phyloP scores from a whole-genome alignment of 2,797 vertebrate species.

The Liasis olivaceus region DNA sequence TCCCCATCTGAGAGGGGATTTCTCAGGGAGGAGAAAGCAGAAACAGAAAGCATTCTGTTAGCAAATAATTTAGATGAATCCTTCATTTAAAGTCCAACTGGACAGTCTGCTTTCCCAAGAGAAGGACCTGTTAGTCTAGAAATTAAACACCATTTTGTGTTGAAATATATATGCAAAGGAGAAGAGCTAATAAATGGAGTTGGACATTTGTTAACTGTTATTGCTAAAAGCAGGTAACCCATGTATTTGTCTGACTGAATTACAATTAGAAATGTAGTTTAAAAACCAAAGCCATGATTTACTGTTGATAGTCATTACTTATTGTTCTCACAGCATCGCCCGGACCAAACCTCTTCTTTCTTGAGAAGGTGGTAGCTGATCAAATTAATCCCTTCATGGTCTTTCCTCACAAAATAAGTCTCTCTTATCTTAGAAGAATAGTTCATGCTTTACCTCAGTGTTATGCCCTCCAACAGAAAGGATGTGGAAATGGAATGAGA shows the following conservation, averaged over 20 bases:
- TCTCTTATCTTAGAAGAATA: neutral
- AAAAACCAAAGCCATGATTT: neutral
- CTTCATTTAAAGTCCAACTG: neutral
- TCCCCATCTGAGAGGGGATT: neutral
- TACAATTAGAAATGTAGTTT: neutral
- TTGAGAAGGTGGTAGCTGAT: neutral
- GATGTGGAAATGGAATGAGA: neutral
- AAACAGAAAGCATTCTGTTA: neutral
- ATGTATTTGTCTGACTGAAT: neutral
- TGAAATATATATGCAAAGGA: neutral
- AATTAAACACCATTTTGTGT: neutral
- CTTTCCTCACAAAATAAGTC: neutral
- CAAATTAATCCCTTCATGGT: neutral
- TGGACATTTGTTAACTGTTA: neutral
- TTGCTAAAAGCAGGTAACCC: neutral
- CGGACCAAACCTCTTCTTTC: neutral
- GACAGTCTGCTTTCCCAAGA: neutral
- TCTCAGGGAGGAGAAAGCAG: neutral
- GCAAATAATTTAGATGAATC: neutral
- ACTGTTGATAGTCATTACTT: neutral
- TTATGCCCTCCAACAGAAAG: neutral
- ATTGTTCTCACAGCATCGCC: neutral
- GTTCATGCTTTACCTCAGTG: neutral
- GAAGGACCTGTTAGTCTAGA: neutral
- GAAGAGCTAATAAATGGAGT: neutral